A percentile compares a stretch with the other conserved stretches of the same genome.
phyloP scores from a whole-genome alignment of 2,797 vertebrate genomes.

The Psittacula echo region DNA sequence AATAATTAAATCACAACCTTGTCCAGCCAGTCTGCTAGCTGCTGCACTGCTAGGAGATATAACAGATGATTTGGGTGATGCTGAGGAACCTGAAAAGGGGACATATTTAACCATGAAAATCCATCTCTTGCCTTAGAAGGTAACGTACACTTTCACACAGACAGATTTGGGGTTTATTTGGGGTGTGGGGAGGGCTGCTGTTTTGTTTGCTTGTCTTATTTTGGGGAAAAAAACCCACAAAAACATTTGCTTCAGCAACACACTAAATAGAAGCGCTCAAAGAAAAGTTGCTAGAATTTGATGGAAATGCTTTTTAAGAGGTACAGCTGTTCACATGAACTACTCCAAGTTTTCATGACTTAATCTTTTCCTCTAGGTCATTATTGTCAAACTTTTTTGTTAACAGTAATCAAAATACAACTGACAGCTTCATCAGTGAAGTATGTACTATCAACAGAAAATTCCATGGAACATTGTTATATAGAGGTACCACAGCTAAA shows the following conservation, averaged over 20 bases:
- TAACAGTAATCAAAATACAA: background rate
- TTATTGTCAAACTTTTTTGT: background rate
- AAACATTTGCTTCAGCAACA: background rate
- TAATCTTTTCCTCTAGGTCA: background rate
- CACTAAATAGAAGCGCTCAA: background rate
- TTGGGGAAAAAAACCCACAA: background rate
- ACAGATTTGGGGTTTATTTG: background rate
- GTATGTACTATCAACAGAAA: background rate
- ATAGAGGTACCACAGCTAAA: background rate
- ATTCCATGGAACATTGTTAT: background rate
- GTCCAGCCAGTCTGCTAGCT: constrained; percentile 90
- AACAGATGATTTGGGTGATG: constrained; percentile 87
- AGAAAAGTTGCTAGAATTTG: background rate
- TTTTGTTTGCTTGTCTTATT: background rate
- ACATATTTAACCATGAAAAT: constrained; percentile 75
- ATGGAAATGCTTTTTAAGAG: background rate
- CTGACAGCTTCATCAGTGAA: background rate
- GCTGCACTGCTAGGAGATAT: constrained; percentile 89
- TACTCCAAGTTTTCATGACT: background rate
- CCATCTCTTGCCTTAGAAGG: constrained; percentile 12
- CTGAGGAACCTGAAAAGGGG: constrained; percentile 87
- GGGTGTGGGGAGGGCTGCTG: background rate
- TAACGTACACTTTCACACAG: background rate
- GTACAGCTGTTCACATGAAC: background rate
- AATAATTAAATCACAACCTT: constrained; percentile 88